Evolutionary conservation across 1,140 invertebrate species (phyloP), one percentile per base, ranked within the genome.

Genomic region (Neuroterus valhalla): DNA sequence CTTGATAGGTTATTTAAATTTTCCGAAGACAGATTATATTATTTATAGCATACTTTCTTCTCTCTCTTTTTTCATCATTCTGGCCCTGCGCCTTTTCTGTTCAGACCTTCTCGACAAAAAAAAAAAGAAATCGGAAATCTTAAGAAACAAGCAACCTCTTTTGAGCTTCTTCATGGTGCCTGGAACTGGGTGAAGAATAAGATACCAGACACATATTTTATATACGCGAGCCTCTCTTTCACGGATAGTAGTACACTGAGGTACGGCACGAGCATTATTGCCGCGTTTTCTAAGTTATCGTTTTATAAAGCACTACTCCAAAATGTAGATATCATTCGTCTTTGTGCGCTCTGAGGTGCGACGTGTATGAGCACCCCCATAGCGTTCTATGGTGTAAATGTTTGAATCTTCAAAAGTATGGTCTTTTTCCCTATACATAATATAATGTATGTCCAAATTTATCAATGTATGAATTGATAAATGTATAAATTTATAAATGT

Each of bases 161-260:
- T 23, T 31, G 14, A 66, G 31, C 31, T 45, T 72, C 21, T 46
- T 66, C n/a, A 10, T 26, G 55, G 23, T 70, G 42, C 21, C 69
- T 76, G 52, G 74, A 85, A 86, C 80, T 87, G 87, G 83, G 82
- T 88, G 87, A 90, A 88, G 88, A 89, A 90, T 89, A 89, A 87
- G 86, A 89, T 68, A 84, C 87, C 87, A 89, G 87, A 88, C 87
- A 83, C 84, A 89, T 90, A 89, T 86, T 88, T 89, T 82, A 88
- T 62, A 62, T 78, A 72, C 77, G 62, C 71, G 70, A 77, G 68
- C 72, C 79, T 84, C 80, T 71, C 6, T 86, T 62, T 82, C 83
- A 81, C 68, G 75, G 70, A 78, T 78, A 74, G 77, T 45, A 77
- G 77, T 45, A 77, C 76, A 82, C 79, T 75, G 70, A 78, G 72